A percentile compares a stretch with the other conserved stretches of the same genome.
These are phyloP conservation scores for Pangasianodon hypophthalmus DNA, from an alignment of 2,113 vertebrate species.

Conservation along the genomic window DNA sequence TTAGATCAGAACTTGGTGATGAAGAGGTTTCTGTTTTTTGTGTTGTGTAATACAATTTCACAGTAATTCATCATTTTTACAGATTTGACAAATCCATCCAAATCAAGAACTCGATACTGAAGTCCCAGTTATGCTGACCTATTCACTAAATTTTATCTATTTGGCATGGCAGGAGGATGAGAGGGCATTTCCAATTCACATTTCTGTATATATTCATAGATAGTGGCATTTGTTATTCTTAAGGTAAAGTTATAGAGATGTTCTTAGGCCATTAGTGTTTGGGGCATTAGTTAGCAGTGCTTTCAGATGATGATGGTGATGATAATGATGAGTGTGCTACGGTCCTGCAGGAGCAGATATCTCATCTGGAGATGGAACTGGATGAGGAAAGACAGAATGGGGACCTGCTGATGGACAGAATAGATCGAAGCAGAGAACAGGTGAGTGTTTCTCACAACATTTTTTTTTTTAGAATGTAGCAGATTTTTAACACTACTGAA, in stretches of 20 bases:
- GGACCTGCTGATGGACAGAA: slow-evolving; percentile 87
- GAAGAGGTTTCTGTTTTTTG: background rate
- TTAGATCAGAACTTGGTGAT: background rate
- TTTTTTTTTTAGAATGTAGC: background rate
- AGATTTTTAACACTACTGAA: background rate
- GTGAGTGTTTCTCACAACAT: slow-evolving; percentile 66
- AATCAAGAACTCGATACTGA: background rate
- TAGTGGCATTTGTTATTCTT: background rate
- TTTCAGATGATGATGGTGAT: slow-evolving; percentile 11
- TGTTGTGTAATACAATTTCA: background rate
- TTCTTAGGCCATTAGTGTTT: background rate
- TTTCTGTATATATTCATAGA: background rate
- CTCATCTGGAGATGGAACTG: slow-evolving; percentile 86
- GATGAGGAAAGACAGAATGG: slow-evolving; percentile 91
- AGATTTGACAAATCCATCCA: background rate
- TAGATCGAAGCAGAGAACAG: slow-evolving; percentile 89
- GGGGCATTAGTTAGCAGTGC: background rate
- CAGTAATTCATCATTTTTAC: background rate
- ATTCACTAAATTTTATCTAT: background rate
- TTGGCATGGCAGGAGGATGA: background rate
- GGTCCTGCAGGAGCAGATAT: slow-evolving; percentile 81
- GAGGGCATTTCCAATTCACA: background rate
- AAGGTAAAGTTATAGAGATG: background rate
- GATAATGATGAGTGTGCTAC: slow-evolving; percentile 17
- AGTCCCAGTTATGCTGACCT: background rate